Conservation (phyloP, 2,888 invertebrate species). For the Pyrrhosoma nymphula region DNA sequence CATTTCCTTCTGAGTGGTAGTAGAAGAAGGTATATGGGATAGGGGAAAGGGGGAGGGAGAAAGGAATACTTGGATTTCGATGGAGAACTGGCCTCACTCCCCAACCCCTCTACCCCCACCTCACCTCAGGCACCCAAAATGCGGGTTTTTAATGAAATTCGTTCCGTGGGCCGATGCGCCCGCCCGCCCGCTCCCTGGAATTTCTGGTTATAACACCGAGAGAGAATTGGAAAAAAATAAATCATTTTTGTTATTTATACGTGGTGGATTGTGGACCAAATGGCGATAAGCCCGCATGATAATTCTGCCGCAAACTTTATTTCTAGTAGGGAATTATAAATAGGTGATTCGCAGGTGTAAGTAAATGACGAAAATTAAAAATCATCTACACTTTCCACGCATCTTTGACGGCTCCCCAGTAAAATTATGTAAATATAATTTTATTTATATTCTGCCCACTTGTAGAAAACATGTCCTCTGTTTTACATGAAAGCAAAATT, state of each 20-base stretch:
- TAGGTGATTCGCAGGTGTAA: too few species aligned
- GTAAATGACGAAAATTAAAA: too few species aligned
- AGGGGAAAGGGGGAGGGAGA: neutral
- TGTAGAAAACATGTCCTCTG: too few species aligned
- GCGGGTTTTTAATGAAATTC: conserved; percentile 13
- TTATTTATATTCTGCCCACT: too few species aligned
- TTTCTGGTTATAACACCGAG: neutral
- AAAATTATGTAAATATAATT: too few species aligned
- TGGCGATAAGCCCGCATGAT: neutral
- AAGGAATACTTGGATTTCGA: neutral
- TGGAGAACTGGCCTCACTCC: neutral
- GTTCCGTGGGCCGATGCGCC: neutral
- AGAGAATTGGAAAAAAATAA: neutral
- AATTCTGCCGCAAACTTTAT: too few species aligned
- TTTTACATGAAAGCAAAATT: too few species aligned
- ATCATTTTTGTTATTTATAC: neutral
- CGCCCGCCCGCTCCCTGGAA: neutral
- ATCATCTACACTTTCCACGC: too few species aligned
- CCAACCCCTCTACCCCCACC: too few species aligned
- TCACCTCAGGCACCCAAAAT: neutral
- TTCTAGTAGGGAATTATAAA: too few species aligned
- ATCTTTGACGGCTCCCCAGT: too few species aligned
- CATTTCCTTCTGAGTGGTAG: neutral
- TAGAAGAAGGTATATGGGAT: too few species aligned
- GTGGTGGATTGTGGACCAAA: neutral